A percentile compares a stretch with the other conserved stretches of the same genome.
phyloP scores from a whole-genome alignment of 30 jellyfish, hydroid and myxozoan genomes.

The Cassiopea xamachana region DNA sequence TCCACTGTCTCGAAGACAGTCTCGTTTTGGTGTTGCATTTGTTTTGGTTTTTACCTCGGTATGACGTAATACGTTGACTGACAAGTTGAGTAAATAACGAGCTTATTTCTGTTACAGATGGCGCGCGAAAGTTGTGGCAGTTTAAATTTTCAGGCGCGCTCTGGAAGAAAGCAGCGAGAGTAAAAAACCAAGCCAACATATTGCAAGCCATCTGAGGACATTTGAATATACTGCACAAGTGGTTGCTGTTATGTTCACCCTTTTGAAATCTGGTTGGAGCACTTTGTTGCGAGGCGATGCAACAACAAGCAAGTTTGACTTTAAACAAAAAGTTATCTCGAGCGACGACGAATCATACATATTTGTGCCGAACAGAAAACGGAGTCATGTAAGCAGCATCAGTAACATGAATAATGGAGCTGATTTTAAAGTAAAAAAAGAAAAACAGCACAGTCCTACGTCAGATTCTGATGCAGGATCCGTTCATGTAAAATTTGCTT shows the following conservation, averaged over 20 bases:
- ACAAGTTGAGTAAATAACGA: background rate
- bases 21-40: background rate
- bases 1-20: too few species aligned
- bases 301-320: background rate
- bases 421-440: conserved; percentile 23
- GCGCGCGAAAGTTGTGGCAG: conserved; percentile 41
- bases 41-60: background rate
- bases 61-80: background rate
- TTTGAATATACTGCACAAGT: background rate
- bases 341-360: conserved; percentile 63
- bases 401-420: conserved; percentile 3
- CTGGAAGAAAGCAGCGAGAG: background rate
- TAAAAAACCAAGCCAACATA: background rate
- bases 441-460: conserved; percentile 27
- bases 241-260: conserved; percentile 35
- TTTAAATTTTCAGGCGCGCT: conserved; percentile 23
- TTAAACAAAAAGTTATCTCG: conserved; percentile 1
- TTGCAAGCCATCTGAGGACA: background rate
- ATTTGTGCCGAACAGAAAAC: conserved; percentile 50
- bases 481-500: conserved; percentile 32
- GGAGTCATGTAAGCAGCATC: conserved; percentile 33
- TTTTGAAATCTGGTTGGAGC: conserved; percentile 60
- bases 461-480: conserved; percentile 53
- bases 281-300: conserved; percentile 59
- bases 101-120: background rate